Evolutionary conservation across 1,140 invertebrate species (phyloP), one percentile per base, ranked within the genome.

Genomic region (Aphidius gifuensis): DNA sequence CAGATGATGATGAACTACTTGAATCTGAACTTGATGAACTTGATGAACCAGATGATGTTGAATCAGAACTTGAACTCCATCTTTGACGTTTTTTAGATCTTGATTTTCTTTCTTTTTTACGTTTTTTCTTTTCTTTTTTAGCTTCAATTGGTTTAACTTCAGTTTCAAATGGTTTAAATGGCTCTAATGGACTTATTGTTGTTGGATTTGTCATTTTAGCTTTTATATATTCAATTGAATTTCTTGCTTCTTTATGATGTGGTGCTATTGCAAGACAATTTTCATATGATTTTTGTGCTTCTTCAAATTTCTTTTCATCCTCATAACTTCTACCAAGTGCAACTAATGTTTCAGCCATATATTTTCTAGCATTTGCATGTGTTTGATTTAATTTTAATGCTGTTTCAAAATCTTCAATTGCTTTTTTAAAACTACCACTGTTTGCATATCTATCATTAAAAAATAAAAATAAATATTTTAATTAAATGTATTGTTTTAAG

Each of bases 361-460:
- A 98, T 79, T 96, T 96, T 57, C 91, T 86, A 47, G 94, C 95
- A 85, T 98, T 97, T n/a, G 87, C 87, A 82, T 98, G 94, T 61
- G 87, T 91, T 21, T 90, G 90, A 81, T 97, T 95, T 16, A 93
- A 75, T 74, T 92, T 90, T 42, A 97, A 80, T 4, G 94, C 95
- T 42, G 87, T 88, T 80, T 96, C 93, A 83, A 98, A 97, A 81
- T 97, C 94, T 71, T 94, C 91, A 69, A 97, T 92, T 5, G 94
- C 96, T 75, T 93, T 94, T 69, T 91, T 88, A 79, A 94, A 97
- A 72, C 88, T 94, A 50, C 93, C 93, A 76, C 92, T 93, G 74
- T 98, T 97, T 9, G 94, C 95, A 82, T 93, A 96, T 64, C 16
- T 16, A 16, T 16, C 1, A 16, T 16, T 16, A 1, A 16, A 87